Percentiles rank a stretch among this genome's conserved stretches.
Evolutionary conservation across 2,888 invertebrate genomes (phyloP).

Genomic region (Epinotia brunnichana): DNA sequence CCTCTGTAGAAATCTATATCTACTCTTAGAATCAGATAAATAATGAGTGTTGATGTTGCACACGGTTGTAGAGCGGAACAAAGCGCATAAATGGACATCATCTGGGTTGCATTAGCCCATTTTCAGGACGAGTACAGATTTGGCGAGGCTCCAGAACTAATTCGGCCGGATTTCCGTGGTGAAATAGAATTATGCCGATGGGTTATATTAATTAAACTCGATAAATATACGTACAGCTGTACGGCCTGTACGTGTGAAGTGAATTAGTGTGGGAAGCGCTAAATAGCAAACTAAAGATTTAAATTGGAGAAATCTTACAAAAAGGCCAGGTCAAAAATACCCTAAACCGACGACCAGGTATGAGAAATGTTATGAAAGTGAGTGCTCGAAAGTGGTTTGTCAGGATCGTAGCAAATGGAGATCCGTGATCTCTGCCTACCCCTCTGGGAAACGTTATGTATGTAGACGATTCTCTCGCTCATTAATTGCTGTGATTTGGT

Average conservation of each 20-base stretch:
- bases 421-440: too few relatives aligned
- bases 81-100: conserved; percentile 30
- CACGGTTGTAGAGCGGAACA: conserved; percentile 6
- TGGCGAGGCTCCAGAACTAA: conserved; percentile 21
- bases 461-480: too few relatives aligned
- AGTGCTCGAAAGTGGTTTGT: too few relatives aligned
- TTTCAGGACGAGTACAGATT: conserved; percentile 31
- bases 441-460: too few relatives aligned
- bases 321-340: too few relatives aligned
- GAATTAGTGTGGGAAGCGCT: not conserved
- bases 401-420: too few relatives aligned
- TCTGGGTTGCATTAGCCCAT: conserved; percentile 31
- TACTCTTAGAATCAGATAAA: not conserved
- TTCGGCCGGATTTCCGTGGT: conserved; percentile 1
- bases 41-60: conserved; percentile 16
- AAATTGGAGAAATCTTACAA: too few relatives aligned
- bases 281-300: too few relatives aligned
- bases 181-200: conserved; percentile 26
- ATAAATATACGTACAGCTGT: not conserved
- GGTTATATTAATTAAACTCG: conserved; percentile 8
- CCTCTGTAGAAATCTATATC: not conserved
- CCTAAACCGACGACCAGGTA: too few relatives aligned
- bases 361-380: too few relatives aligned
- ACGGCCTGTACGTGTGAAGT: not conserved
- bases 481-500: too few relatives aligned